These are phyloP conservation scores for Macrosoma leucophasiata DNA, from an alignment of 2,888 invertebrate genomes.

Conservation along the genomic window DNA sequence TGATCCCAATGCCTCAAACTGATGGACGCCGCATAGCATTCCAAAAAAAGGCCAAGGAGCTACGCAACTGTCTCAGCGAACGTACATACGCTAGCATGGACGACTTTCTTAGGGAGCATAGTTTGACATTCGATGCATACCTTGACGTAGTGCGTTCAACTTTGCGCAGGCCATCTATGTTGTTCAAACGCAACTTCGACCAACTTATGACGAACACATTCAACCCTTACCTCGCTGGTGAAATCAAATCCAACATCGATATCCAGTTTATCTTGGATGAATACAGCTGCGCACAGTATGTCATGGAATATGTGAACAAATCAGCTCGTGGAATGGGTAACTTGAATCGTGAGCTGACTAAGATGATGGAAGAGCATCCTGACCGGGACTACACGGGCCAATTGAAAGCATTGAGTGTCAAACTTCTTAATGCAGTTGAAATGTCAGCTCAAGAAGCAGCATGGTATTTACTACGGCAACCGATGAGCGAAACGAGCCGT, in stretches of 20 bases:
- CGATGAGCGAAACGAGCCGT: constrained; percentile 24
- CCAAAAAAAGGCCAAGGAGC: constrained; percentile 32
- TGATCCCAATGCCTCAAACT: constrained; percentile 35
- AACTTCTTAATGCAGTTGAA: constrained; percentile 37
- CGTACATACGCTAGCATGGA: constrained; percentile 33
- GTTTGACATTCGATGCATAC: constrained; percentile 33
- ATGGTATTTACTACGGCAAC: constrained; percentile 29
- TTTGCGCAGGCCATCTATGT: constrained; percentile 30
- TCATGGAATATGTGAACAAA: constrained; percentile 43
- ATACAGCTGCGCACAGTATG: constrained; percentile 40
- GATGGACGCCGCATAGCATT: constrained; percentile 31
- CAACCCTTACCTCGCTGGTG: constrained; percentile 37
- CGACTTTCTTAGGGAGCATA: constrained; percentile 31
- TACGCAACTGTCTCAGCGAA: constrained; percentile 30
- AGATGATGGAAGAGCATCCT: constrained; percentile 28
- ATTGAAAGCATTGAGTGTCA: constrained; percentile 25
- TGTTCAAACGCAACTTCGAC: constrained; percentile 36
- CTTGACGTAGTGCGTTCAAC: constrained; percentile 34
- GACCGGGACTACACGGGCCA: constrained; percentile 21
- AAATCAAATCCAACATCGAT: constrained; percentile 32
- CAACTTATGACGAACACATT: constrained; percentile 39
- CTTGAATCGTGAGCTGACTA: constrained; percentile 33
- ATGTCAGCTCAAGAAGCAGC: constrained; percentile 44
- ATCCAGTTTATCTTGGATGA: constrained; percentile 26
- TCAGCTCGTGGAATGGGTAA: constrained; percentile 35